Evolutionary conservation across 1,140 invertebrate genomes (phyloP), one percentile per base, ranked within the genome.

Genomic region (Brachionus angularis): DNA sequence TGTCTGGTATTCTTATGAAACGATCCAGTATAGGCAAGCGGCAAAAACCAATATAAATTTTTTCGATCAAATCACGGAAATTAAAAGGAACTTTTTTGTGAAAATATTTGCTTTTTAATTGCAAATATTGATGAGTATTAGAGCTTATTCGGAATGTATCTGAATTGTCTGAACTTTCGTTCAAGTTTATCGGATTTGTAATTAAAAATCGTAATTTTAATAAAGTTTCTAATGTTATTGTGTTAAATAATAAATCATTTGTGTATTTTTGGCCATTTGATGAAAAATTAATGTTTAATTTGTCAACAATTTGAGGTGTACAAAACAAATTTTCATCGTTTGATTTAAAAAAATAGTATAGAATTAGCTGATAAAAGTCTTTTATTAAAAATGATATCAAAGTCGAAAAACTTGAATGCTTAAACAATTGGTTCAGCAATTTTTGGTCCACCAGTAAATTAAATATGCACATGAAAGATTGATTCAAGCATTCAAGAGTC

Each of bases 91-190:
- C 83, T 74, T 82, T 75, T 72, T 86, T 85, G 76, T 84, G 81
- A 49, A 83, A 84, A 8, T 81, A 75, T 21, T 78, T 77, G 58
- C 49, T 74, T 18, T 77, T 76, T 18, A 39, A 85, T 82, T n/a
- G 75, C 75, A 3, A 85, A 78, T 2, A 81, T 76, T 1, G 83
- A 80, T 3, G 80, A 74, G n/a, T n/a, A n/a, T 84, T 86, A 87
- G 1, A 85, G 85, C 31, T 85, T 83, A 73, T 85, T 85, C 88
- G 0, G 86, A 84, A 3, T 88, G 88, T 1, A 84, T 86, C 12
- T 87, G 75, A 10, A 16, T 16, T 42, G 10, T 10, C 39, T 10
- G 10, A 42, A 16, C 10, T 16, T 10, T 16, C 10, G 10, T 10
- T 10, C 39, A 42, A 42, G n/a, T n/a, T n/a, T 10, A 10, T 42